Conservation (phyloP, 1,140 invertebrate genomes). For the Drosophila persimilis region DNA sequence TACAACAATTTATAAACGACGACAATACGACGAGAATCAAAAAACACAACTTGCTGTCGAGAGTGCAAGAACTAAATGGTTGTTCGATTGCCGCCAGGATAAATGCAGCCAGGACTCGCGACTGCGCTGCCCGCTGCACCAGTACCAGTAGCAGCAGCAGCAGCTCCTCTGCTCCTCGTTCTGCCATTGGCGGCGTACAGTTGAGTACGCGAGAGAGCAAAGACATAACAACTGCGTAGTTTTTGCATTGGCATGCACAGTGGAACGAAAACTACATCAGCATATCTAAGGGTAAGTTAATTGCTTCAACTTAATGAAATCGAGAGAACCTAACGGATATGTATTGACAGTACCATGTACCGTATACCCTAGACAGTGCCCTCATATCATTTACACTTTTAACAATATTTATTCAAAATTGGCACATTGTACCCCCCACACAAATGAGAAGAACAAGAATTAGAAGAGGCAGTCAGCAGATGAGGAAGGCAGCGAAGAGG, state of each 20-base stretch:
- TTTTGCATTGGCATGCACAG: constrained; percentile 43
- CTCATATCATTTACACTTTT: neutral
- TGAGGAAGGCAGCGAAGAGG: constrained; percentile 2
- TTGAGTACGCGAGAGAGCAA: constrained; percentile 39
- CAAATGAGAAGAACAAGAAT: neutral
- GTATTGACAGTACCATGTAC: no score
- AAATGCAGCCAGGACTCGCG: constrained; percentile 74
- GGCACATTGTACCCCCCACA: neutral
- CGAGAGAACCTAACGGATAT: no score
- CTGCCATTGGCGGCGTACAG: constrained; percentile 40
- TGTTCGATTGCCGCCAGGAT: constrained; percentile 74
- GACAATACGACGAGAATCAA: constrained; percentile 81
- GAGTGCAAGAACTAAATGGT: constrained; percentile 83
- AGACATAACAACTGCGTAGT: constrained; percentile 70
- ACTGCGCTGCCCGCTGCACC: constrained; percentile 25
- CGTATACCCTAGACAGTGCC: no score
- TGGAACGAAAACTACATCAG: constrained; percentile 7
- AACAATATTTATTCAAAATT: neutral
- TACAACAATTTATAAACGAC: constrained; percentile 80
- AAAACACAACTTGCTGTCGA: constrained; percentile 83
- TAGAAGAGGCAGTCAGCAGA: constrained; percentile 22
- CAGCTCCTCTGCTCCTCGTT: no score
- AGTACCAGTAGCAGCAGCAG: neutral
- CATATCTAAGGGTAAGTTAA: no score
- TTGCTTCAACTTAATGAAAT: no score